These are phyloP conservation scores for Aleiodes leptofemur DNA, from an alignment of 2,888 invertebrate genomes.

Conservation along the genomic window DNA sequence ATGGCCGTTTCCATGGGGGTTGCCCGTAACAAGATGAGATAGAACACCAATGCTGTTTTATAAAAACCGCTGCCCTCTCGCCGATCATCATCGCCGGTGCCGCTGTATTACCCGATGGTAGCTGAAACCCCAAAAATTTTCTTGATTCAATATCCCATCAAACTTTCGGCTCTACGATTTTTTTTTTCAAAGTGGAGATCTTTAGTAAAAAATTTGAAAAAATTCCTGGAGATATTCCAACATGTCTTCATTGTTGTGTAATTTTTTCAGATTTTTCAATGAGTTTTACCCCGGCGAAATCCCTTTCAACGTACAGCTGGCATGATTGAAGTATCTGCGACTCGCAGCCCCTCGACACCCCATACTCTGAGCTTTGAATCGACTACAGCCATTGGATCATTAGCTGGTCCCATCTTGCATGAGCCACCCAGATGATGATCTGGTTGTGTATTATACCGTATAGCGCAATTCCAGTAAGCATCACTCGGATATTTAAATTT, in stretches of 20 bases:
- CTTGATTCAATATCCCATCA: no score
- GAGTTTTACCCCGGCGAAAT: neutral
- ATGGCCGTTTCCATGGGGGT: slow-evolving; percentile 41
- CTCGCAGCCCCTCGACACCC: slow-evolving; percentile 79
- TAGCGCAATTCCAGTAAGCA: slow-evolving; percentile 86
- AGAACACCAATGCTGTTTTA: slow-evolving; percentile 75
- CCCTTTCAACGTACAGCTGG: slow-evolving; percentile 74
- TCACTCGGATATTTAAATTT: slow-evolving; percentile 77
- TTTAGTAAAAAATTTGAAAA: no score
- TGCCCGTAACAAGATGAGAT: slow-evolving; percentile 55
- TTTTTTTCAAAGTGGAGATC: no score
- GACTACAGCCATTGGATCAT: slow-evolving; percentile 85
- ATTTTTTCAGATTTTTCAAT: no score
- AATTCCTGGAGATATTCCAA: no score
- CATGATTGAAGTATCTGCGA: slow-evolving; percentile 81
- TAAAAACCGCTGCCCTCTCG: slow-evolving; percentile 78
- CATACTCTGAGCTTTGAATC: slow-evolving; percentile 82
- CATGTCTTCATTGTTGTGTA: no score
- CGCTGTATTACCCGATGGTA: slow-evolving; percentile 77
- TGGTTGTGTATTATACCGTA: slow-evolving; percentile 83
- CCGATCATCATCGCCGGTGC: slow-evolving; percentile 80
- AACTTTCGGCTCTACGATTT: no score
- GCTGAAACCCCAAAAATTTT: slow-evolving; percentile 55
- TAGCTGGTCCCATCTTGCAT: slow-evolving; percentile 87
- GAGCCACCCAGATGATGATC: slow-evolving; percentile 91